Evolutionary conservation across 2,797 vertebrate species (phyloP), one percentile per base, ranked within the genome.

Genomic region (Oryzias dopingdopingensis): DNA sequence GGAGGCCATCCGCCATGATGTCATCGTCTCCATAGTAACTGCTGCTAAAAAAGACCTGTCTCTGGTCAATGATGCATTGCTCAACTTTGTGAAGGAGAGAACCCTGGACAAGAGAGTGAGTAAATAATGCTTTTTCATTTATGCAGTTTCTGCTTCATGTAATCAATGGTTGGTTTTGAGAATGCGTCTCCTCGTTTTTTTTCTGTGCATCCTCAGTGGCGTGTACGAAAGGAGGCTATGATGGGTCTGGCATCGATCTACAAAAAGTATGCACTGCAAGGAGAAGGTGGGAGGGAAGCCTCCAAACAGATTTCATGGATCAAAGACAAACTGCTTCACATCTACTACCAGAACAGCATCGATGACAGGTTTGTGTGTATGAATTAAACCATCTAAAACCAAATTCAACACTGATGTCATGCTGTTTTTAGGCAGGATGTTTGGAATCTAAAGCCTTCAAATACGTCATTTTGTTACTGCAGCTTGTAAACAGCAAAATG

Each of bases 291-390:
- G 58, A 94, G 96, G 73, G 96, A 98, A 78, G 94, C 96, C 14
- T 89, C 95, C 48, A 96, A 97, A 76, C 95, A 97, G 85, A 98
- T 98, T 82, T 93, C 95, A 37, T 99, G 97, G 96, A 96, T 99
- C 82, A 99, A 98, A 91, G 96, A 99, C 88, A 99, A 99, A 78
- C 88, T 99, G 55, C 90, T 99, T 4, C 97, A 99, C 63, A 98
- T 99, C 88, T 99, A 99, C 91, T 99, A 99, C 79, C 97, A 99
- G 88, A 98, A 98, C 88, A 98, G 96, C 87, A 98, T 98, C 43
- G 96, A 97, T 65, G 97, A 99, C 82, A 89, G 95, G 97, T 98
- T 82, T 82, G 94, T 88, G 59, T 51, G 14, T 14, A 37, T 53
- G 16, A 26, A 0, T 46, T 4, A 13, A n/a, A 45, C 40, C 41